Conservation (phyloP, 2,888 invertebrate genomes). For the Drosophila engyochracea region DNA sequence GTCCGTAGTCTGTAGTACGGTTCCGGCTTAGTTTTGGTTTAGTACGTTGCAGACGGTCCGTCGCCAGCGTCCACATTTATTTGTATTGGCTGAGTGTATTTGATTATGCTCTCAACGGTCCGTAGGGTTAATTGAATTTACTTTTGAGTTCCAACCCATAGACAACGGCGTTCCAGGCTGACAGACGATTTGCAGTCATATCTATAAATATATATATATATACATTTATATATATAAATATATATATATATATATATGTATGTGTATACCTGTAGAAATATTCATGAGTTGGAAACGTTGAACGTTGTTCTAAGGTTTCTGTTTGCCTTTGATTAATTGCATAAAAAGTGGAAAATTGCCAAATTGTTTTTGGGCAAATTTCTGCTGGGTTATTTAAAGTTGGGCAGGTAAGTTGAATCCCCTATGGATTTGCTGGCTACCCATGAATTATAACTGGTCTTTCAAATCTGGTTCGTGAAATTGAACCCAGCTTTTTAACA, state of each 20-base stretch:
- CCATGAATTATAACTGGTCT: constrained; percentile 2
- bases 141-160: constrained; percentile 63
- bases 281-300: constrained; percentile 35
- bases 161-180: constrained; percentile 14
- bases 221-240: constrained; percentile 25
- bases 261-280: constrained; percentile 20
- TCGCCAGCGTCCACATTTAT: constrained; percentile 55
- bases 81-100: constrained; percentile 81
- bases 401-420: constrained; percentile 24
- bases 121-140: constrained; percentile 82
- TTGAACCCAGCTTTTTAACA: background rate
- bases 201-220: constrained; percentile 35
- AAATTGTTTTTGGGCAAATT: constrained; percentile 48
- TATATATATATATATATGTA: constrained; percentile 1
- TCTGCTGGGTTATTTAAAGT: constrained; percentile 45
- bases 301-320: constrained; percentile 25
- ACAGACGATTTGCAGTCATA: constrained; percentile 49
- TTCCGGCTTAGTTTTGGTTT: constrained; percentile 52
- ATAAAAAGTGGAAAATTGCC: constrained; percentile 61
- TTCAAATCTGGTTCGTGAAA: background rate
- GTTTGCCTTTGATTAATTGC: constrained; percentile 64
- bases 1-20: constrained; percentile 31
- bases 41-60: constrained; percentile 22
- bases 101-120: constrained; percentile 77
- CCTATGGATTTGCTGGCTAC: background rate